A percentile compares a stretch with the other conserved stretches of the same genome.
Conservation (phyloP, 1,140 invertebrate genomes). For the Zaprionus ornatus region DNA sequence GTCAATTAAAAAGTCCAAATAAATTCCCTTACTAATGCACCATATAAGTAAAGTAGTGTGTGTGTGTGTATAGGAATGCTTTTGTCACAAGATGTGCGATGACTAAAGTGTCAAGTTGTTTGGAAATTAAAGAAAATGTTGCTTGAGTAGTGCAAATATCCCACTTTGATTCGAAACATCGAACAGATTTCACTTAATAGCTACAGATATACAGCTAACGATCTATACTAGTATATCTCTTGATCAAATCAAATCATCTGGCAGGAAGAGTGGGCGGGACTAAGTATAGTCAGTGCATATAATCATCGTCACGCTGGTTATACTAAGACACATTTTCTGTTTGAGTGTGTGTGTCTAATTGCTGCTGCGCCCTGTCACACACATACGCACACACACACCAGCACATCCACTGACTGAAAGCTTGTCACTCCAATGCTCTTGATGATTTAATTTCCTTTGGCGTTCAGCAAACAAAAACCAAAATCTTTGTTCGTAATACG, state of each 20-base stretch:
- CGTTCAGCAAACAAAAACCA: slow-evolving; percentile 48
- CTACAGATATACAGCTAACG: no score
- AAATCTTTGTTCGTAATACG: slow-evolving; percentile 60
- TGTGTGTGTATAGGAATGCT: background rate
- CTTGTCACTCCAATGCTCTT: slow-evolving; percentile 64
- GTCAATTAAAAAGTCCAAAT: slow-evolving; percentile 41
- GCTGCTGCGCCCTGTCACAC: slow-evolving; percentile 12
- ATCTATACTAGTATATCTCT: background rate
- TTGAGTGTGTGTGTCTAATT: background rate
- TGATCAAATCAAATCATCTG: background rate
- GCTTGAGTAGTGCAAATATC: background rate
- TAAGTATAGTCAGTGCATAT: background rate
- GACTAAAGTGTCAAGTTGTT: background rate
- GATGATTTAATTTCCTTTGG: slow-evolving; percentile 78
- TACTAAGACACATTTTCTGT: background rate
- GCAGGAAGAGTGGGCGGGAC: background rate
- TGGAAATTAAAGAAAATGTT: background rate
- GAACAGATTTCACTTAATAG: no score
- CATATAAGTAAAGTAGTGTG: background rate
- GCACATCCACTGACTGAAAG: slow-evolving; percentile 15
- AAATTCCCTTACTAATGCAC: slow-evolving; percentile 12
- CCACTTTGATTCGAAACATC: background rate
- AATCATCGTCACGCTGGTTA: background rate
- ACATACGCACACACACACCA: slow-evolving; percentile 2
- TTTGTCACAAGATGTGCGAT: slow-evolving; percentile 2